Percentiles rank a stretch among this genome's conserved stretches.
These are phyloP conservation scores for Macrobrachium rosenbergii DNA, from an alignment of 1,140 invertebrate genomes.

Conservation along the genomic window DNA sequence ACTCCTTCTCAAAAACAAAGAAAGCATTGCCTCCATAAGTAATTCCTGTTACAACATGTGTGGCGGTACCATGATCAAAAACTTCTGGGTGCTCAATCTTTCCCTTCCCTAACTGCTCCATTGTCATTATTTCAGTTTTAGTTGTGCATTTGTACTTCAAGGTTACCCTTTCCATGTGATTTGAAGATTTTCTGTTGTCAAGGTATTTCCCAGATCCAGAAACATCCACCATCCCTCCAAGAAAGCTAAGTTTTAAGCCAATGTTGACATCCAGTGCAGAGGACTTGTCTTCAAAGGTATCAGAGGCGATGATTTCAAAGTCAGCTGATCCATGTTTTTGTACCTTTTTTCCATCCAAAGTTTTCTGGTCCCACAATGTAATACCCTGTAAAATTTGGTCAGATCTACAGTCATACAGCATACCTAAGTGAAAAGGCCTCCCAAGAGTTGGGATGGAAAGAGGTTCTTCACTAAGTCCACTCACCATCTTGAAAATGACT, in stretches of 20 bases:
- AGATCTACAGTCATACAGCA: no score
- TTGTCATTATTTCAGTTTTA: conserved; percentile 3
- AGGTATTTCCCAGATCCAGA: conserved; percentile 12
- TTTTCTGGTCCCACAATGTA: conserved; percentile 12
- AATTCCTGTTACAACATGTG: conserved; percentile 21
- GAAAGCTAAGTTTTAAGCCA: conserved; percentile 9
- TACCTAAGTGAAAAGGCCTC: no score
- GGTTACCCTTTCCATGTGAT: not conserved
- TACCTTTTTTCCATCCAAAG: not conserved
- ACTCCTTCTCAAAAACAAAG: conserved; percentile 5
- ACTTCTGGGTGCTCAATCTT: not conserved
- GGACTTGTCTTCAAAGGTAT: conserved; percentile 7
- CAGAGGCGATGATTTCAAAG: not conserved
- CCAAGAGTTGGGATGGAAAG: no score
- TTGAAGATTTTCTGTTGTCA: conserved; percentile 12
- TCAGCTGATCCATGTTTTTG: conserved; percentile 14
- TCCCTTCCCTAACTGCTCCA: conserved; percentile 7
- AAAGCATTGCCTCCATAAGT: not conserved
- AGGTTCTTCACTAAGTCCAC: no score
- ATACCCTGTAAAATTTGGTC: conserved; percentile 1
- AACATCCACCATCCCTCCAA: conserved; percentile 2
- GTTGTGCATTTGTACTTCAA: conserved; percentile 22
- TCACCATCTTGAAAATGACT: no score
- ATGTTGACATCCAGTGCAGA: conserved; percentile 1
- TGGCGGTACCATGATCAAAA: conserved; percentile 16